phyloP scores from a whole-genome alignment of 2,888 invertebrate genomes.

The Drosophila leonis region DNA sequence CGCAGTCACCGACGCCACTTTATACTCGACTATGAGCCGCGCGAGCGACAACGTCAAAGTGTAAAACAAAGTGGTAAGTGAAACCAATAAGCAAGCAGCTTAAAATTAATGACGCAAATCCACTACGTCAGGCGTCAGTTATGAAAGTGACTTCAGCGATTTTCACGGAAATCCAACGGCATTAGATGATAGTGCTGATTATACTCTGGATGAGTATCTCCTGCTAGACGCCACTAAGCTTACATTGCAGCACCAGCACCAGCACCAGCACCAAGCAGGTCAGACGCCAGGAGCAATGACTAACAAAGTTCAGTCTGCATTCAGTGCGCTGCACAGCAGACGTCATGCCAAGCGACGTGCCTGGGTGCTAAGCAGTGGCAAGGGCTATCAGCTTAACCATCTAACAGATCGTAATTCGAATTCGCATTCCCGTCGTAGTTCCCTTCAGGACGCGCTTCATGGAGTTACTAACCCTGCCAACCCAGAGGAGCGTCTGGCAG shows the following conservation, averaged over 20 bases:
- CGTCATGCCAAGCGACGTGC: constrained; percentile 59
- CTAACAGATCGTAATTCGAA: constrained; percentile 42
- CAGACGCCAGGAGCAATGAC: constrained; percentile 35
- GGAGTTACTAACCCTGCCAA: constrained; percentile 46
- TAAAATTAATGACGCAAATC: not conserved
- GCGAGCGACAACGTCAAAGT: constrained; percentile 63
- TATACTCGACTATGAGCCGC: constrained; percentile 83
- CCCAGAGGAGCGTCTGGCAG: constrained; percentile 87
- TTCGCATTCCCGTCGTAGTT: constrained; percentile 80
- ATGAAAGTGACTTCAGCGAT: constrained; percentile 54
- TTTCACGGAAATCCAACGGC: constrained; percentile 33
- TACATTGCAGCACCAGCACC: constrained; percentile 67
- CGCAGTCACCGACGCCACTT: constrained; percentile 83
- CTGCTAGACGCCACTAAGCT: constrained; percentile 68
- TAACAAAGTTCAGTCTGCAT: constrained; percentile 27
- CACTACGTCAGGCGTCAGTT: constrained; percentile 34
- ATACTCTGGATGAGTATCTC: constrained; percentile 59
- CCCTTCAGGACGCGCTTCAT: constrained; percentile 76
- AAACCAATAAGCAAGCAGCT: not conserved
- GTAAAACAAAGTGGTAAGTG: constrained; percentile 36
- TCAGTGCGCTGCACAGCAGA: constrained; percentile 40
- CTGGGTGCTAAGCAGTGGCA: constrained; percentile 53
- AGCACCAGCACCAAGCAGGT: constrained; percentile 60
- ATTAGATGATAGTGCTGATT: constrained; percentile 50
- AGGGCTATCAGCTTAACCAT: constrained; percentile 58